Evolutionary conservation across 2,888 invertebrate genomes (phyloP), one percentile per base, ranked within the genome.

Genomic region (Sacculina carcini): DNA sequence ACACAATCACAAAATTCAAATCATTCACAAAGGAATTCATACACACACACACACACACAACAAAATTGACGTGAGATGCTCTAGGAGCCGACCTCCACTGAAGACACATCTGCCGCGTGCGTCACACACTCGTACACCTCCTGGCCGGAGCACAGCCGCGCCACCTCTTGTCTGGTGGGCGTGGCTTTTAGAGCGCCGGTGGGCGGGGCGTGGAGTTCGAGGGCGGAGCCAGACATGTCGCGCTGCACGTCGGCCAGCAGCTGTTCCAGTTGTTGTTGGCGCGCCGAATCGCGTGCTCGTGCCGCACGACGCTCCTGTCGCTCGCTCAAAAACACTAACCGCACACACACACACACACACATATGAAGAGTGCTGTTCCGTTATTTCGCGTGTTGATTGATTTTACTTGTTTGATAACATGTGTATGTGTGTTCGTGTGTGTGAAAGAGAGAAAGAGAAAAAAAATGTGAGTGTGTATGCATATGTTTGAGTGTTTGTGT

Each of bases 61-160:
- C n/a, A n/a, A n/a, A n/a, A n/a, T n/a, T n/a, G n/a, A n/a, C n/a
- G n/a, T n/a, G n/a, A n/a, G n/a, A n/a, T n/a, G n/a, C n/a, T n/a
- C n/a, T n/a, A n/a, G n/a, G 6, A 2, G 2, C 28, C 29, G 16
- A 44, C 44, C 44, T 44, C 44, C 16, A 44, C 28, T 7, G 28
- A 28, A 28, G 28, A 5, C 3, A 28, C 28, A 19, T 44, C 44
- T 16, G 44, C 44, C 9, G 44, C 44, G 10, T 9, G 9, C 16
- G 16, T 14, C 16, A 44, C 1, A 28, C 28, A 44, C 28, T 44
- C 28, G 44, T 10, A 44, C 16, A 58, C 54, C 19, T 58, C 56
- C 28, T 57, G 54, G 2, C 58, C 58, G 24, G 56, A 44, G 34
- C 53, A 52, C n/a, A 57, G 51, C 14, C 21, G 46, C 23, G 42